phyloP scores from a whole-genome alignment of 37 sponge, comb jelly and placozoan genomes.

The Mnemiopsis leidyi region DNA sequence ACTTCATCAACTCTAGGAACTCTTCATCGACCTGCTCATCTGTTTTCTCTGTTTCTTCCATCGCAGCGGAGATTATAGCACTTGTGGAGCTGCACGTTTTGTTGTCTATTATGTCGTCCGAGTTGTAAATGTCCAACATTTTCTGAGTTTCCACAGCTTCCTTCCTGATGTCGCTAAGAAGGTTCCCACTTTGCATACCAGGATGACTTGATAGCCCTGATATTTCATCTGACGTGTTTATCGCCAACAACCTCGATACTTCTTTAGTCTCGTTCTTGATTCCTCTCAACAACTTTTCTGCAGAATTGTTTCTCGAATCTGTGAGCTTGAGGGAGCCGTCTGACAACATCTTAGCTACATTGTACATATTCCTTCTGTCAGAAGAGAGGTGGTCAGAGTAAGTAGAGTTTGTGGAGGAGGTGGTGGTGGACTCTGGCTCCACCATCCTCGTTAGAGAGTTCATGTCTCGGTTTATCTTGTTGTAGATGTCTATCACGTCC shows the following conservation, averaged over 20 bases:
- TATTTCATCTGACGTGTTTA: background rate
- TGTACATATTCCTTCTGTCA: background rate
- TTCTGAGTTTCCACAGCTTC: background rate
- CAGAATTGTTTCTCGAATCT: background rate
- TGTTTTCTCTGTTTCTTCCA: background rate
- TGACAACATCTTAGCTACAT: background rate
- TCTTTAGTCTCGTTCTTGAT: background rate
- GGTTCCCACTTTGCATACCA: background rate
- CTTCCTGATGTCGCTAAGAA: background rate
- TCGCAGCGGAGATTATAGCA: background rate
- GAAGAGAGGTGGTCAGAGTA: background rate
- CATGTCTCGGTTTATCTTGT: background rate
- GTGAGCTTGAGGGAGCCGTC: background rate
- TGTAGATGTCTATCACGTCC: conserved; percentile 8
- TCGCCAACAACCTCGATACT: background rate
- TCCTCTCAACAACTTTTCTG: background rate
- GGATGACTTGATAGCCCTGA: background rate
- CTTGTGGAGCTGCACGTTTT: background rate
- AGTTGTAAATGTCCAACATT: background rate
- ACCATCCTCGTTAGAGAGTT: background rate
- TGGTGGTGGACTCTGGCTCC: background rate
- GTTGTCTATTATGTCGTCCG: background rate
- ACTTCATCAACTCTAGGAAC: background rate
- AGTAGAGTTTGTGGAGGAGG: background rate
- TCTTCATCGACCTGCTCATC: background rate